Base-by-base conservation (phyloP, 2,113 vertebrate species). In the Cyrtonyx montezumae region DNA sequence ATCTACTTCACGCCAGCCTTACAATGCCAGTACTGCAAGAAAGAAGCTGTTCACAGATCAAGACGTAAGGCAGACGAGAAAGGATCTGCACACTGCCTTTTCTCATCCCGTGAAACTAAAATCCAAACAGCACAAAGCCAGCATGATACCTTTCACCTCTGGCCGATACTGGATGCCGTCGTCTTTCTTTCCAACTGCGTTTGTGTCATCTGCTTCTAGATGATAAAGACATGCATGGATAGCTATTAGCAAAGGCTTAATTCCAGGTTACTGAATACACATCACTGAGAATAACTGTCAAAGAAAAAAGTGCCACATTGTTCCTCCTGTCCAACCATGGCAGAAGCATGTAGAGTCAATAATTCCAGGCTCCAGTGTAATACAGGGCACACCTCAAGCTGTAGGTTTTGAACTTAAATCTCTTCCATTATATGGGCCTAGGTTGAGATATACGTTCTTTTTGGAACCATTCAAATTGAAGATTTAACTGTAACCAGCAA, bases 111-210 rank as follows among this genome's bases (percentile, higher is more conserved):
- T 71, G 40, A 78, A 80, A 78, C 28, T 3, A 2, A 11, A 85
- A 83, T n/a, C 12, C 73, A 48, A 86, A 68, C 23, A 62, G 46
- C 21, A 89, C 30, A 32, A 92, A 61, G 49, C 45, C 61, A 76
- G 73, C 58, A 95, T 74, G 4, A 5, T 98, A 98, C 98, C 98
- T 98, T 98, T 98, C 92, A 98, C 97, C 79, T 98, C 98, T 84
- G 98, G 98, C 77, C 98, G 97, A 83, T 97, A 98, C 22, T 97
- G 98, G 93, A 98, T 95, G 90, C 98, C 97, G 78, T 98, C 98
- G 30, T 98, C 98, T 93, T 98, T 98, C 96, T 98, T 98, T 73
- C 98, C 98, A 86, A 95, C 91, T 73, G 97, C 89, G 23, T 91
- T 98, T 28, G 91, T 90, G 36, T 98, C 98, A 69, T 98, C 98